Evolutionary conservation across 2,797 vertebrate species (phyloP).

Genomic region (Clarias fuscus): DNA sequence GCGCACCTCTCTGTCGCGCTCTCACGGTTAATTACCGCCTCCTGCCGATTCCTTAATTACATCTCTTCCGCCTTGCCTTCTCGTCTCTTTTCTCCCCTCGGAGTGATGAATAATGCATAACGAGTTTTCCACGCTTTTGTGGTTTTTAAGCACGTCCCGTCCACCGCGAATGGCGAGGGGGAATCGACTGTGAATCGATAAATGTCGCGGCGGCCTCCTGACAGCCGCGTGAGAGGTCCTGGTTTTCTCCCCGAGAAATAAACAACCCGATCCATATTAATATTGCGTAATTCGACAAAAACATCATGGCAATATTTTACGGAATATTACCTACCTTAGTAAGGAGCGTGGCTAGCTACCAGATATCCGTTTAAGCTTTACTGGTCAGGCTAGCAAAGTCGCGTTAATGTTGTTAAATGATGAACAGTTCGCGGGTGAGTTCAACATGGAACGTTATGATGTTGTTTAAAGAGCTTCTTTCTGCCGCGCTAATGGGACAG

Average conservation of each 20-base stretch:
- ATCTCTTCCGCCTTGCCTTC: constrained; percentile 48
- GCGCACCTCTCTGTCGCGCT: neutral
- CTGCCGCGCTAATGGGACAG: too few species aligned
- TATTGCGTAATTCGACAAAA: too few species aligned
- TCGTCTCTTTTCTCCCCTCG: neutral
- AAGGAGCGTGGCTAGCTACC: neutral
- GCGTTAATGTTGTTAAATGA: neutral
- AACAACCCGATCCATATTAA: too few species aligned
- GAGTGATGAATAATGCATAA: constrained; percentile 51
- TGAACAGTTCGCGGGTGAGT: too few species aligned
- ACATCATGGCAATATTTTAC: too few species aligned
- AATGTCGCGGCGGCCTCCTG: neutral
- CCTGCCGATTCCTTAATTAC: constrained; percentile 63
- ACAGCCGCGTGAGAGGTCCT: neutral
- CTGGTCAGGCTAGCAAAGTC: neutral
- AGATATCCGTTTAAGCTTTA: neutral
- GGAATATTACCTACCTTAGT: neutral
- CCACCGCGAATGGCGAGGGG: neutral
- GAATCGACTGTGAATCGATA: neutral
- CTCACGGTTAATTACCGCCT: constrained; percentile 37
- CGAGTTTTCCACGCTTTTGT: constrained; percentile 31
- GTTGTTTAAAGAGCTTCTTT: too few species aligned
- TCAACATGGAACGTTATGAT: too few species aligned
- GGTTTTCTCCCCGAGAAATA: neutral
- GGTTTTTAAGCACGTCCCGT: constrained; percentile 48